Conservation (phyloP, 2,888 invertebrate species). For the Patella depressa region DNA sequence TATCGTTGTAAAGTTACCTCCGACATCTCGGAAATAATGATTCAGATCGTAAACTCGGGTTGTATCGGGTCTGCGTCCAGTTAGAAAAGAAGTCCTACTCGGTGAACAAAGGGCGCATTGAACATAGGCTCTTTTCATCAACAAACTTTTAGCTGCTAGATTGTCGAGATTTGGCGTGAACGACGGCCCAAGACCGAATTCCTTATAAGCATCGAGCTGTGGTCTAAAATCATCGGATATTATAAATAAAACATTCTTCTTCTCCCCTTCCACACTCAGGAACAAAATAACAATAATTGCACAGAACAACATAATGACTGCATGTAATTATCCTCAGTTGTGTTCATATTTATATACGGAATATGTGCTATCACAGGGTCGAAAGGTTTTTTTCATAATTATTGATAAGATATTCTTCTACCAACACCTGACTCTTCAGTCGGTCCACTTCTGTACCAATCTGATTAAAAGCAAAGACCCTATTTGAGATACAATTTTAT, state of each 20-base stretch:
- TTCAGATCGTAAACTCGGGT: slow-evolving; percentile 41
- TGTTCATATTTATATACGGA: no score
- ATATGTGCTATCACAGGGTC: no score
- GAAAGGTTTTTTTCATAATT: no score
- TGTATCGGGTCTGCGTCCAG: slow-evolving; percentile 18
- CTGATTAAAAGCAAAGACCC: no score
- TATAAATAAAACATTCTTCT: slow-evolving; percentile 38
- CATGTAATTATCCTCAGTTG: no score
- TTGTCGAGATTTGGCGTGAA: slow-evolving; percentile 34
- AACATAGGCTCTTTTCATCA: slow-evolving; percentile 32
- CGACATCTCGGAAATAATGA: slow-evolving; percentile 33
- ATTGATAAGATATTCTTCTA: no score
- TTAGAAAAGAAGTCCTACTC: slow-evolving; percentile 31
- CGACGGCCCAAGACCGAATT: slow-evolving; percentile 24
- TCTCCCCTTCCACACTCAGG: no score
- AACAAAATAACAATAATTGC: no score
- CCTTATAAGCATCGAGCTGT: slow-evolving; percentile 28
- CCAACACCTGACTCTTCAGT: no score
- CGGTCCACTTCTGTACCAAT: no score
- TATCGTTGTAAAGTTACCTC: slow-evolving; percentile 43
- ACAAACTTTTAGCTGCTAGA: not conserved
- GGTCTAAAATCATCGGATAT: slow-evolving; percentile 39
- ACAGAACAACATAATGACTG: no score
- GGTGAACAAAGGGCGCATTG: slow-evolving; percentile 30
- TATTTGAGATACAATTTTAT: no score